Evolutionary conservation across 2,797 vertebrate genomes (phyloP), one percentile per base, ranked within the genome.

Genomic region (Nannoperca obscura): DNA sequence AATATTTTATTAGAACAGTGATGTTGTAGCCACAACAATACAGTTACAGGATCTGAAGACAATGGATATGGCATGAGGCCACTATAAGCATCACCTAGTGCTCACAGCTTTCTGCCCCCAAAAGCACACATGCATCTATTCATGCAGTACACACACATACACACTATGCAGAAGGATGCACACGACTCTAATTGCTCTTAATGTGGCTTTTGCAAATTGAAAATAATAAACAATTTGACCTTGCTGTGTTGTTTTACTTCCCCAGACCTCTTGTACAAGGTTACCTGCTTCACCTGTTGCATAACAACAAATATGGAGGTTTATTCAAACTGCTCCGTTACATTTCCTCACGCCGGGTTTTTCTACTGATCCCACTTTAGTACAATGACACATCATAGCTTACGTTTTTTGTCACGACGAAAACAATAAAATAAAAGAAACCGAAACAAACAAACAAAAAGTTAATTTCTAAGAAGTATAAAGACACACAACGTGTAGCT

Each of bases 211-310:
- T 2, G 63, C 11, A 54, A 53, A 84, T n/a, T 44, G 5, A 14
- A 86, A 79, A 72, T 49, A 67, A 76, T 34, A 20, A 78, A 69
- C 17, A 20, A 27, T 70, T 78, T 71, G 54, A 91, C 86, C 84
- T 91, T 89, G 72, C 24, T 55, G 54, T 83, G 82, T 50, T 71
- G 74, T 76, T 90, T 90, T 53, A 84, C 49, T 63, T 78, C 53
- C 76, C 40, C 66, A 76, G 82, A 79, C 66, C 80, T 86, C 83
- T 57, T 60, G 74, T 22, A 53, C 83, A 93, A 78, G 71, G 82
- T 86, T 57, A 86, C 75, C 79, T 86, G 84, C 81, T 88, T 91
- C 69, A 92, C 84, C 91, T 93, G 84, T 83, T 60, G 74, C 71
- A 90, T 40, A 69, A 78, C 13, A 81, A 81, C 42, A 85, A 78